These are phyloP conservation scores for Megalops cyprinoides DNA, from an alignment of 2,797 vertebrate genomes.

Conservation along the genomic window DNA sequence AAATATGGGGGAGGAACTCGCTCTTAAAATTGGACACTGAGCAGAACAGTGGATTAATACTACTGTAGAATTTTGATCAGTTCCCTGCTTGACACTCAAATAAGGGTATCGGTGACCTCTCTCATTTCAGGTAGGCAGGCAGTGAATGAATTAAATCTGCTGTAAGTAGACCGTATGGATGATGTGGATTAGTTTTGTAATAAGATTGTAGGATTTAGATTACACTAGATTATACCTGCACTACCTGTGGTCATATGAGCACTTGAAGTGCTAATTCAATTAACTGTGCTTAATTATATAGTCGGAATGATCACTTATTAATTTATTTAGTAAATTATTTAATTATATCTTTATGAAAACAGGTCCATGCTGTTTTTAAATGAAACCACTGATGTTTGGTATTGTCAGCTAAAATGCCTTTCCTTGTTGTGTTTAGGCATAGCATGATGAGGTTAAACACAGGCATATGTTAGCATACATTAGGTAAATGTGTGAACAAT, in stretches of 20 bases:
- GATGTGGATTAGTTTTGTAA: constrained; percentile 39
- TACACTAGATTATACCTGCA: constrained; percentile 35
- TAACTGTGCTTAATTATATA: constrained; percentile 13
- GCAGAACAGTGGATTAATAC: background rate
- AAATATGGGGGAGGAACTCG: background rate
- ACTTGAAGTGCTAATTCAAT: constrained; percentile 11
- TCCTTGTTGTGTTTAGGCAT: background rate
- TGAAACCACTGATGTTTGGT: background rate
- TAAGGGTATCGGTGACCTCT: constrained; percentile 10
- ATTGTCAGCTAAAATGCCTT: background rate
- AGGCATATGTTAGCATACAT: background rate
- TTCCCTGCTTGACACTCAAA: constrained; percentile 19
- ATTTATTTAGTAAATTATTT: too few species aligned
- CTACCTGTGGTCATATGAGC: constrained; percentile 7
- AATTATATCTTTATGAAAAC: background rate
- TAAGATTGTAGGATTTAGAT: constrained; percentile 44
- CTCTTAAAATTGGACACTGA: background rate
- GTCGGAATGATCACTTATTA: too few species aligned
- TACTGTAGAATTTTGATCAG: background rate
- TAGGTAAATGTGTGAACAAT: background rate
- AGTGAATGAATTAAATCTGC: constrained; percentile 1
- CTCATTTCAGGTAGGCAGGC: constrained; percentile 20
- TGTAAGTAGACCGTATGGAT: background rate
- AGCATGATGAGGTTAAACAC: background rate
- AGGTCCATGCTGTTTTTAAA: background rate